Base-by-base conservation (phyloP, 2,113 vertebrate species). In the Paedocypris sp. region DNA sequence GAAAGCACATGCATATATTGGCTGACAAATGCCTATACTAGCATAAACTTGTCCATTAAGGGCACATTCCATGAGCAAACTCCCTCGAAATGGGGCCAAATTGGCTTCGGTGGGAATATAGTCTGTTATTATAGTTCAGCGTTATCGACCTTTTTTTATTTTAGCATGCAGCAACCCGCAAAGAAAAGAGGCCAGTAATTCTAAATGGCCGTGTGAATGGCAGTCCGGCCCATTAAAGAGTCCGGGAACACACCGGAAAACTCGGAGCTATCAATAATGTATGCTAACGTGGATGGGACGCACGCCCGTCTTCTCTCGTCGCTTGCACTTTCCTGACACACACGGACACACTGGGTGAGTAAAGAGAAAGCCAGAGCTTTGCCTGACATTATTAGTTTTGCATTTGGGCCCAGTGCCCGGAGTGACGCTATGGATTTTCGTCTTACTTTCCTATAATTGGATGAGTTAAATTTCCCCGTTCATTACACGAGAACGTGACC, bases 391-490 rank as follows among this genome's bases (percentile, higher is more conserved):
- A 86, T 86, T 84, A 85, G 82, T 85, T 86, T 82, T 85, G 80
- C 81, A 82, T 85, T 82, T 77, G 79, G 83, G 80, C 81, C 60
- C 63, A 62, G 64, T 80, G 81, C 84, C 83, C 80, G 77, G 82
- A 84, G 80, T 80, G 81, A 83, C 75, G 71, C 77, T 85, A 84
- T 85, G 73, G 85, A 85, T 84, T 85, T 83, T 83, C 71, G 72
- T 75, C 79, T 76, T 72, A 81, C 73, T 78, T 83, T 71, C 68
- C 79, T 83, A 79, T 86, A 86, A 86, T 86, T 85, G 78, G 82
- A 83, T 83, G 81, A 86, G 82, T 83, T 83, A 84, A 83, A 84
- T 85, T 85, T 85, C 83, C 84, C 80, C 79, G 83, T 83, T 84
- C 82, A 83, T 86, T 83, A 86, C 82, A 79, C 79, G 76, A 78